phyloP scores from a whole-genome alignment of 2,113 vertebrate genomes.

The Pandion haliaetus region DNA sequence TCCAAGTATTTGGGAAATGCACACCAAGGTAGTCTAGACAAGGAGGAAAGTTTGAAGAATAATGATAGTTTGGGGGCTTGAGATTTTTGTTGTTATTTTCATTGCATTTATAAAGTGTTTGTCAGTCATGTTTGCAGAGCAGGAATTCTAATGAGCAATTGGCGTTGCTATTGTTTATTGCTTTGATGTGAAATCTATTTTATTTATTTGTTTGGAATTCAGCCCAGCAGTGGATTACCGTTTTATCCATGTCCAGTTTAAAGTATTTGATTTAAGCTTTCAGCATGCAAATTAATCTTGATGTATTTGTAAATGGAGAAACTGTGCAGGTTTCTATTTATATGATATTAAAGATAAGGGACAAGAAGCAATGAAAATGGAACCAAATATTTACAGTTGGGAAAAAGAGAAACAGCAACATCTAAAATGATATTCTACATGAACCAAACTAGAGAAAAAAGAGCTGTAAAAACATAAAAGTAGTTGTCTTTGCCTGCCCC shows the following conservation, averaged over 20 bases:
- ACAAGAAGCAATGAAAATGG: slow-evolving; percentile 28
- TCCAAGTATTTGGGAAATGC: background rate
- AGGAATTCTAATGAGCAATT: slow-evolving; percentile 10
- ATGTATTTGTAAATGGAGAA: slow-evolving; percentile 22
- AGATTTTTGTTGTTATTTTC: background rate
- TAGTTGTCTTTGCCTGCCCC: background rate
- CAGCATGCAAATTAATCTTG: slow-evolving; percentile 64
- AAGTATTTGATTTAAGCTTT: slow-evolving; percentile 66
- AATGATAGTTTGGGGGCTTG: background rate
- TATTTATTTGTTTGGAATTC: slow-evolving; percentile 56
- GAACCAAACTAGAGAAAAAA: background rate
- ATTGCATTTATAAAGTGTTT: slow-evolving; percentile 5
- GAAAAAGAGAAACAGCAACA: slow-evolving; percentile 18
- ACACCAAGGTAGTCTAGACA: background rate
- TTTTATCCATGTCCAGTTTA: slow-evolving; percentile 48
- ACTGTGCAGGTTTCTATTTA: slow-evolving; percentile 43
- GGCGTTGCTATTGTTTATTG: background rate
- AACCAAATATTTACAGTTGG: slow-evolving; percentile 48
- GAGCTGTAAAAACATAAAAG: background rate
- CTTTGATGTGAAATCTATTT: slow-evolving; percentile 2
- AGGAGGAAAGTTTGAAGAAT: background rate
- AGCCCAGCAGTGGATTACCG: slow-evolving; percentile 51
- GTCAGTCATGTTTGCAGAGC: background rate
- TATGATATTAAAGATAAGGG: background rate
- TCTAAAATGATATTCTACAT: background rate